These are phyloP conservation scores for Brachymystax lenok DNA, from an alignment of 2,797 vertebrate species.

Conservation along the genomic window DNA sequence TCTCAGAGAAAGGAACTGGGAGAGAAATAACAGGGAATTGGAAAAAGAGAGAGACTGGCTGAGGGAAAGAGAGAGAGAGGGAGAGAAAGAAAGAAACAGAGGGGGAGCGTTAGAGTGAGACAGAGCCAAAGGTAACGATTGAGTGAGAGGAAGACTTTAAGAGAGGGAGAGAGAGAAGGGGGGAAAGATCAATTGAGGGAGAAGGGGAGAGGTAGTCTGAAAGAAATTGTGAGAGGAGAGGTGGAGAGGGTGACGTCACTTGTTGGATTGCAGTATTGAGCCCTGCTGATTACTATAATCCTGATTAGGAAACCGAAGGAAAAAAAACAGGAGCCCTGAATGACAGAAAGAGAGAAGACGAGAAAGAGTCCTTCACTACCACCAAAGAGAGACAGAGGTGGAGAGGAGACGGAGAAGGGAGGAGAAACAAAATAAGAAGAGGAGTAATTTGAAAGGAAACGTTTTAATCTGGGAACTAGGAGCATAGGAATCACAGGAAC, in stretches of 20 bases:
- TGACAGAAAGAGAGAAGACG: conserved; percentile 14
- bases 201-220: conserved; percentile 19
- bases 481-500: conserved; percentile 63
- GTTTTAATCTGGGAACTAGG: conserved; percentile 65
- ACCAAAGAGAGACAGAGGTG: conserved; percentile 37
- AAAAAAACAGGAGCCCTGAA: conserved; percentile 52
- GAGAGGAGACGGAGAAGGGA: conserved; percentile 6
- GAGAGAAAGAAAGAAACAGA: conserved; percentile 11
- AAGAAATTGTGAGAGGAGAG: conserved; percentile 36
- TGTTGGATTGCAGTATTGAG: conserved; percentile 64
- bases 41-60: conserved; percentile 36
- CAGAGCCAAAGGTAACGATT: background rate
- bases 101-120: background rate
- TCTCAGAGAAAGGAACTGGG: conserved; percentile 27
- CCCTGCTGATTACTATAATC: conserved; percentile 72
- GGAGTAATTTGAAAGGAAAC: conserved; percentile 35
- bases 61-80: conserved; percentile 25
- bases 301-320: conserved; percentile 69
- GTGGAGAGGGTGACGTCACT: conserved; percentile 57
- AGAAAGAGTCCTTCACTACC: conserved; percentile 7
- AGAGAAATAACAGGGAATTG: conserved; percentile 9
- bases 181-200: background rate
- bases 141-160: background rate
- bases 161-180: background rate
- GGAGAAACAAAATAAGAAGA: background rate